A percentile compares a stretch with the other conserved stretches of the same genome.
Evolutionary conservation across 2,888 invertebrate genomes (phyloP).

Genomic region (Sepiola atlantica): DNA sequence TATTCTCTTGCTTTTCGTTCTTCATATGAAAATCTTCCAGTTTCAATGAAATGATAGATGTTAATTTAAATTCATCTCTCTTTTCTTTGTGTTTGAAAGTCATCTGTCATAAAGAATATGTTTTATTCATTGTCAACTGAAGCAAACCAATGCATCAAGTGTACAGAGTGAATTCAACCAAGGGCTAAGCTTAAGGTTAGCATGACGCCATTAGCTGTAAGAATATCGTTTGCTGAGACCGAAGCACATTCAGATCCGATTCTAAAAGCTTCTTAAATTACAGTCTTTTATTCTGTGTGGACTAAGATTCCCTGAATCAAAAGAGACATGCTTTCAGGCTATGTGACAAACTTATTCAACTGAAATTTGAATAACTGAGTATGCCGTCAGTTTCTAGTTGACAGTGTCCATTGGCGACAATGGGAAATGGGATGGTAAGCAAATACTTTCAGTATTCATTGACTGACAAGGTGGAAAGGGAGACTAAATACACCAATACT

Average conservation of each 20-base stretch:
- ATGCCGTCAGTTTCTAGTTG: not conserved
- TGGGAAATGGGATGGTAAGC: not conserved
- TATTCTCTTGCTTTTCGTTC: not conserved
- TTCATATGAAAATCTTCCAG: not conserved
- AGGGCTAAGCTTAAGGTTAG: slow-evolving; percentile 21
- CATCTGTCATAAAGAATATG: not conserved
- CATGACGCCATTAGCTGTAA: not conserved
- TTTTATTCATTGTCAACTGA: slow-evolving; percentile 6
- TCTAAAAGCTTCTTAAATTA: slow-evolving; percentile 32
- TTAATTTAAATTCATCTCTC: not conserved
- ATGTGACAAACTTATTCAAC: not conserved
- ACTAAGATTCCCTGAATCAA: slow-evolving; percentile 18
- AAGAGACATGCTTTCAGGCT: slow-evolving; percentile 13
- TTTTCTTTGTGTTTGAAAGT: not conserved
- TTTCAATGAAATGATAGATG: not conserved
- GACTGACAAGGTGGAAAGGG: not conserved
- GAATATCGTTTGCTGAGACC: not conserved
- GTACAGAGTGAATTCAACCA: not conserved
- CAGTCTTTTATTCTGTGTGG: slow-evolving; percentile 32
- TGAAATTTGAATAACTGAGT: slow-evolving; percentile 19
- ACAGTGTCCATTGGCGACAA: not conserved
- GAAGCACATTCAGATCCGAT: not conserved
- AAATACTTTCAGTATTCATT: not conserved
- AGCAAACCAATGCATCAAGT: not conserved
- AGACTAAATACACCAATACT: not conserved